Percentiles rank a stretch among this genome's conserved stretches.
Conservation (phyloP, 2,888 invertebrate species). For the Parthenolecanium corni region DNA sequence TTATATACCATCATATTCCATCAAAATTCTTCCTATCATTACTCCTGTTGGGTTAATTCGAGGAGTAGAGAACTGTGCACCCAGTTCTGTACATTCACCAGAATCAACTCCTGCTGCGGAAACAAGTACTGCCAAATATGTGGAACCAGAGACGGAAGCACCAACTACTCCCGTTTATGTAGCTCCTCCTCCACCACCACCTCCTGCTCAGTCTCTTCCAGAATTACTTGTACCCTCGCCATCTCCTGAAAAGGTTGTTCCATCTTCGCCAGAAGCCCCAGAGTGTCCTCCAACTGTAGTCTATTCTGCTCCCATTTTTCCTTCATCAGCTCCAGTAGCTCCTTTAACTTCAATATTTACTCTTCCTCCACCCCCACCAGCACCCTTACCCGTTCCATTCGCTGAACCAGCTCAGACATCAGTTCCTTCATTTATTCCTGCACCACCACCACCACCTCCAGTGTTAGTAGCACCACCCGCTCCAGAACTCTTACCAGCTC, state of each 20-base stretch:
- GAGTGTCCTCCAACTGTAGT: too few relatives aligned
- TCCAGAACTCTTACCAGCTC: too few relatives aligned
- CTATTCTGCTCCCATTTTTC: not conserved
- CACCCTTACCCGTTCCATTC: not conserved
- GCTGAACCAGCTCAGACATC: not conserved
- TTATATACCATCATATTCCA: too few relatives aligned
- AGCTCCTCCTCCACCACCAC: not conserved
- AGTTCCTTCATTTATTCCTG: too few relatives aligned
- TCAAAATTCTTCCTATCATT: too few relatives aligned
- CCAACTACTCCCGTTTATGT: not conserved
- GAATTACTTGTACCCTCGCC: not conserved
- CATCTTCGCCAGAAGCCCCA: too few relatives aligned
- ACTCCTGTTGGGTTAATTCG: not conserved
- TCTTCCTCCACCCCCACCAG: not conserved
- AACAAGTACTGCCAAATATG: not conserved
- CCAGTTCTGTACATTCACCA: too few relatives aligned
- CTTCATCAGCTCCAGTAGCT: not conserved
- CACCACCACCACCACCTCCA: too few relatives aligned
- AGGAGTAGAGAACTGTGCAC: not conserved
- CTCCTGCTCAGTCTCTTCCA: not conserved
- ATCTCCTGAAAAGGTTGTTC: too few relatives aligned
- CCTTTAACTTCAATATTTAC: not conserved
- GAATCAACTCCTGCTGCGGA: not conserved
- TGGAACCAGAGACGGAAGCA: not conserved
- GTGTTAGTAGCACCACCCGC: too few relatives aligned